phyloP scores from a whole-genome alignment of 1,140 invertebrate species.

The Cydia amplana region DNA sequence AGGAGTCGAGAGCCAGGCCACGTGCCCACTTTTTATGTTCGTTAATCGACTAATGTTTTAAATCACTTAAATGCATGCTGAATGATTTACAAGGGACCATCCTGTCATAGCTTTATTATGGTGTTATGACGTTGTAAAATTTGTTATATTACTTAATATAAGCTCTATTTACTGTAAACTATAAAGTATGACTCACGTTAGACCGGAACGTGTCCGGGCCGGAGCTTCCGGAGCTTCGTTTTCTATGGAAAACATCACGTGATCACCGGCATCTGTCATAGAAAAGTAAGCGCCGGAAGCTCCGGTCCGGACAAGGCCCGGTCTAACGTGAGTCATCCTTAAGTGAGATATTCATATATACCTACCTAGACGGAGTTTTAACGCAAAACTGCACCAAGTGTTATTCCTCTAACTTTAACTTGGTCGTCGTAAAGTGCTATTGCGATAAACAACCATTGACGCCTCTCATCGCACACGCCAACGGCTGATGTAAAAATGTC shows the following conservation, averaged over 20 bases:
- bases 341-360: not conserved
- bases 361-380: conserved; percentile 21
- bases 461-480: not conserved
- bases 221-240: too few species aligned
- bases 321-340: too few species aligned
- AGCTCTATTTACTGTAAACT: conserved; percentile 5
- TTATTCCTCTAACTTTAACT: too few species aligned
- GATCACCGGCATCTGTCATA: too few species aligned
- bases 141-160: not conserved
- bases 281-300: too few species aligned
- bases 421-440: not conserved
- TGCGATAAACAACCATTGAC: not conserved
- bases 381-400: not conserved
- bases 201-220: too few species aligned
- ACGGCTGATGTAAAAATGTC: conserved; percentile 9
- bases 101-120: conserved; percentile 3
- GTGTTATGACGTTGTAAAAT: not conserved
- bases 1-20: not conserved
- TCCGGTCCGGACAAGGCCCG: too few species aligned
- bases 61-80: too few species aligned
- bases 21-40: conserved; percentile 1
- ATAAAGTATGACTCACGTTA: too few species aligned
- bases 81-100: not conserved
- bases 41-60: not conserved
- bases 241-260: too few species aligned